These are phyloP conservation scores for Chrysoperla carnea DNA, from an alignment of 1,140 invertebrate species.

Conservation along the genomic window DNA sequence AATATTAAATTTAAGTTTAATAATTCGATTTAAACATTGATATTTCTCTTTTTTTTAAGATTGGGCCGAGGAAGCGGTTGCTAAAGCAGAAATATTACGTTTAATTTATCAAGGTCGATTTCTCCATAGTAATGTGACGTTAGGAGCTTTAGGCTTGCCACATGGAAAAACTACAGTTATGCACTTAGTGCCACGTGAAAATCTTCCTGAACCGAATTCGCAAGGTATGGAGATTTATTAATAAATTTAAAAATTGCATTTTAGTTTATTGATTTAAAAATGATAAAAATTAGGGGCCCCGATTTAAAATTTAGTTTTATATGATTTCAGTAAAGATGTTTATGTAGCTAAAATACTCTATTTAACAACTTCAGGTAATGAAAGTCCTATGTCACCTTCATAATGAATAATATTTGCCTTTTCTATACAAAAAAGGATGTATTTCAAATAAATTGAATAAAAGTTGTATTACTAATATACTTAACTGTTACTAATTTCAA, in stretches of 20 bases:
- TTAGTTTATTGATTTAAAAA: background rate
- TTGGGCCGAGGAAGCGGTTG: slow-evolving; percentile 88
- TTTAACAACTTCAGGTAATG: too few relatives aligned
- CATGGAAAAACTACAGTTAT: slow-evolving; percentile 96
- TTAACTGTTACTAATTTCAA: too few relatives aligned
- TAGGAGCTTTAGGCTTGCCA: slow-evolving; percentile 89
- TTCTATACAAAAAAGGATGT: too few relatives aligned
- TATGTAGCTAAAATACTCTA: too few relatives aligned
- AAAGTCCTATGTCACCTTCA: too few relatives aligned
- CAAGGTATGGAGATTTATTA: slow-evolving; percentile 48
- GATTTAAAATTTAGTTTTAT: background rate
- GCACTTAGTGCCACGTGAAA: slow-evolving; percentile 98
- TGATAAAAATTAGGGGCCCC: background rate
- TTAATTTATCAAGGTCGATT: slow-evolving; percentile 99
- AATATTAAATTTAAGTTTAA: slow-evolving; percentile 1
- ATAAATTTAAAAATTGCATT: background rate
- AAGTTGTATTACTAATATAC: too few relatives aligned
- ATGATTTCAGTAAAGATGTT: too few relatives aligned
- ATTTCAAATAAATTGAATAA: too few relatives aligned
- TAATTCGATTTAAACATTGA: background rate
- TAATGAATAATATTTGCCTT: too few relatives aligned
- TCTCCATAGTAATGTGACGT: slow-evolving; percentile 96
- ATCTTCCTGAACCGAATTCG: slow-evolving; percentile 96
- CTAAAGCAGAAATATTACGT: slow-evolving; percentile 90
- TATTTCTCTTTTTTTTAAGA: slow-evolving; percentile 39